Evolutionary conservation across 2,888 invertebrate genomes (phyloP).

Genomic region (Apamea crenata): DNA sequence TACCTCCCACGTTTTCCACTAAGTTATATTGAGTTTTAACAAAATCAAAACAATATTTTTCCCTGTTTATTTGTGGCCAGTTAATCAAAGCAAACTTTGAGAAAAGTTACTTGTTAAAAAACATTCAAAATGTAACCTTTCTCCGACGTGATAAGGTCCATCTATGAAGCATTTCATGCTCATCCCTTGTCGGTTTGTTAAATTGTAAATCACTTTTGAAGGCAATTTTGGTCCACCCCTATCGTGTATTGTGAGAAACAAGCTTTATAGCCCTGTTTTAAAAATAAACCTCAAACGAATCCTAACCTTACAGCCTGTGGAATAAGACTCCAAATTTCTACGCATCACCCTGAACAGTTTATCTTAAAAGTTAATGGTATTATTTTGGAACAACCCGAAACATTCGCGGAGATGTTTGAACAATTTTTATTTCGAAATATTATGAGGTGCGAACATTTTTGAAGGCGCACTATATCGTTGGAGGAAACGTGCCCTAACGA

Average conservation of each 20-base stretch:
- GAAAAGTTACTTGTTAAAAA: slow-evolving; percentile 8
- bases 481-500: background rate
- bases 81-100: slow-evolving; percentile 27
- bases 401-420: slow-evolving; percentile 8
- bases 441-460: slow-evolving; percentile 31
- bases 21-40: slow-evolving; percentile 14
- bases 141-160: background rate
- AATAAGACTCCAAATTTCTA: slow-evolving; percentile 21
- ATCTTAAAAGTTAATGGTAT: slow-evolving; percentile 24
- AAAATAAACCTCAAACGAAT: slow-evolving; percentile 28
- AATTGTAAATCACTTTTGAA: slow-evolving; percentile 53
- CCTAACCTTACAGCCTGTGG: slow-evolving; percentile 2
- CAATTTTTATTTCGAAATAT: slow-evolving; percentile 25
- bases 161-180: background rate
- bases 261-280: slow-evolving; percentile 11
- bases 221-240: slow-evolving; percentile 51
- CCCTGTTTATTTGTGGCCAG: slow-evolving; percentile 32
- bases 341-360: slow-evolving; percentile 4
- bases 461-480: slow-evolving; percentile 5
- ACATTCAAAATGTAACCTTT: slow-evolving; percentile 30
- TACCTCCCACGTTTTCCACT: background rate
- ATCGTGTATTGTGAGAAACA: slow-evolving; percentile 41
- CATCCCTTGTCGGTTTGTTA: slow-evolving; percentile 18
- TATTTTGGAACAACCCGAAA: slow-evolving; percentile 30
- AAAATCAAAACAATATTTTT: slow-evolving; percentile 22